A percentile compares a stretch with the other conserved stretches of the same genome.
These are phyloP conservation scores for Bombus superbus DNA, from an alignment of 1,140 invertebrate genomes.

Conservation along the genomic window DNA sequence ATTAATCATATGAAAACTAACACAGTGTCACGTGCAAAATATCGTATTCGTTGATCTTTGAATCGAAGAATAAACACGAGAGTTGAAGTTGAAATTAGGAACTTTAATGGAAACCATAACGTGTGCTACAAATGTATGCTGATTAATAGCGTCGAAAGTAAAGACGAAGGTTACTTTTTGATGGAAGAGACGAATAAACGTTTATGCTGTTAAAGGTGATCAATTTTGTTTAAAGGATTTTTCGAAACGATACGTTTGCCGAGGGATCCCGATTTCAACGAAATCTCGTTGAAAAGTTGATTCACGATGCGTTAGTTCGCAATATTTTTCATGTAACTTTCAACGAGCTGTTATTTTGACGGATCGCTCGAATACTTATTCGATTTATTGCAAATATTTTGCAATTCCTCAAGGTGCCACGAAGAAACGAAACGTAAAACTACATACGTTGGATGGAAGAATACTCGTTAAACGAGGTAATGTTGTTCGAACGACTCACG, in stretches of 20 bases:
- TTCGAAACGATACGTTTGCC: not conserved
- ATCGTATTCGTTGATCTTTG: not conserved
- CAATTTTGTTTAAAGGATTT: not conserved
- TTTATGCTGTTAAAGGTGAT: not conserved
- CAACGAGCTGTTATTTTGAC: not conserved
- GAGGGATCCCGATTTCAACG: not conserved
- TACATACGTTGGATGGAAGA: not conserved
- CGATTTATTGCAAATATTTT: not conserved
- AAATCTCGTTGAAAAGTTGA: not conserved
- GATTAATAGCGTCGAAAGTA: not conserved
- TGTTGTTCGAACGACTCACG: not conserved
- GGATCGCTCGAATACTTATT: not conserved
- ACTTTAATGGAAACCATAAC: too few relatives aligned
- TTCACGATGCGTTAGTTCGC: not conserved
- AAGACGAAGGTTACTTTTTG: not conserved
- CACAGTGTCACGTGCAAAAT: too few relatives aligned
- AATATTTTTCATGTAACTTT: not conserved
- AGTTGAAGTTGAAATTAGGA: not conserved
- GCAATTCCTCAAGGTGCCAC: not conserved
- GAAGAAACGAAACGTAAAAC: not conserved
- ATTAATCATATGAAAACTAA: too few relatives aligned
- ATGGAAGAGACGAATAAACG: not conserved
- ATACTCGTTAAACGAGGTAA: not conserved
- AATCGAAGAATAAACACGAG: not conserved
- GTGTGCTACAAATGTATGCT: too few relatives aligned